These are phyloP conservation scores for Parotocinclus haroldoi DNA, from an alignment of 2,797 vertebrate species.

Conservation along the genomic window DNA sequence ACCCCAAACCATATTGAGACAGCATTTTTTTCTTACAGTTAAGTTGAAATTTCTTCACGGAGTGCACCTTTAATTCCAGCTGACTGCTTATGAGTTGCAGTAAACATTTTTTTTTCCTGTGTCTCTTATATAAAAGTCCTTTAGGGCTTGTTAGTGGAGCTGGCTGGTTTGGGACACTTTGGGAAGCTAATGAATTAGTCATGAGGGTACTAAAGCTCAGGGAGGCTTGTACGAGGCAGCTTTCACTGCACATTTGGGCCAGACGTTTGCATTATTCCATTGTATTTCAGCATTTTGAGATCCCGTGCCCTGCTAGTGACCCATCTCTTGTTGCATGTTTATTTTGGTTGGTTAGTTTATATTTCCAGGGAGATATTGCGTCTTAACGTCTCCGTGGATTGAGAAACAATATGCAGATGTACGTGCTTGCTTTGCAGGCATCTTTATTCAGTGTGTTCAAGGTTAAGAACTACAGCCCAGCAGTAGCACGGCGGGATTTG, in stretches of 20 bases:
- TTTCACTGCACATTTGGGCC: slow-evolving; percentile 18
- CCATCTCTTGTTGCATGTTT: not conserved
- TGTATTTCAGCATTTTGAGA: not conserved
- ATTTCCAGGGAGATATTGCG: too few species aligned
- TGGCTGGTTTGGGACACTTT: slow-evolving; percentile 29
- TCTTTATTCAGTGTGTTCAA: too few species aligned
- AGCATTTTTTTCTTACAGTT: too few species aligned
- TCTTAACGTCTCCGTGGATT: too few species aligned
- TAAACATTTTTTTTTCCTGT: slow-evolving; percentile 10
- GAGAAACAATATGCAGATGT: too few species aligned
- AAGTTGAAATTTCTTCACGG: not conserved
- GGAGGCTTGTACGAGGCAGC: slow-evolving; percentile 13
- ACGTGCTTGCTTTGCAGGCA: too few species aligned
- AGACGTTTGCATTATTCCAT: slow-evolving; percentile 3
- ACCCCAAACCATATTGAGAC: too few species aligned
- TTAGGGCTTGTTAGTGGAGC: slow-evolving; percentile 33
- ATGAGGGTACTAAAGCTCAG: slow-evolving; percentile 24
- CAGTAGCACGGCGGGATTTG: too few species aligned
- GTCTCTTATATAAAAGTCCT: slow-evolving; percentile 10
- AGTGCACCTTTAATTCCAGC: slow-evolving; percentile 1
- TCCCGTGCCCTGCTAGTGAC: not conserved
- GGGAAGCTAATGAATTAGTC: slow-evolving; percentile 43
- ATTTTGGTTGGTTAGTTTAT: not conserved
- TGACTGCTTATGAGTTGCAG: not conserved
- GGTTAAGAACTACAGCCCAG: too few species aligned